These are phyloP conservation scores for Gryon sp. DNA, from an alignment of 1,140 invertebrate species.

Conservation along the genomic window DNA sequence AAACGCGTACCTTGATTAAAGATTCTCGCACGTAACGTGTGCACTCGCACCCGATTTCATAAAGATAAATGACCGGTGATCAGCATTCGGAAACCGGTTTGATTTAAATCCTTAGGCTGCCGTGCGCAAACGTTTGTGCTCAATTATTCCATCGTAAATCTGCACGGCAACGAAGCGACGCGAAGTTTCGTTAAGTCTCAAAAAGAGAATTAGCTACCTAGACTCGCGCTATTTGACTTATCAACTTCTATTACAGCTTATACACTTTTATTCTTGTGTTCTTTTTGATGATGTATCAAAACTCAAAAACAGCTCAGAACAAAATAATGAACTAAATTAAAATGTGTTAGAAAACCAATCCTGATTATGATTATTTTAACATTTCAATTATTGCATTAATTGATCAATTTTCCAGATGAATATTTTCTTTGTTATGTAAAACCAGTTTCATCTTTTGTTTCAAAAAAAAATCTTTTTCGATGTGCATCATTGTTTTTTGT, in stretches of 20 bases:
- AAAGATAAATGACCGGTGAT: constrained; percentile 63
- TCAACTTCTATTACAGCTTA: constrained; percentile 30
- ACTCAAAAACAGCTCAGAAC: no score
- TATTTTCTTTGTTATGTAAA: no score
- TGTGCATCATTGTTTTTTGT: no score
- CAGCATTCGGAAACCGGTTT: constrained; percentile 68
- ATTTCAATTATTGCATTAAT: no score
- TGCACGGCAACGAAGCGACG: constrained; percentile 61
- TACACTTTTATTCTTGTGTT: constrained; percentile 16
- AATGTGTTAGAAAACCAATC: no score
- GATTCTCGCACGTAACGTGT: constrained; percentile 24
- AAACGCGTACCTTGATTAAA: constrained; percentile 43
- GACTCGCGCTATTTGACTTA: constrained; percentile 46
- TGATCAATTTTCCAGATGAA: no score
- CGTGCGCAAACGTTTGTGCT: constrained; percentile 63
- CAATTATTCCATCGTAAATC: constrained; percentile 73
- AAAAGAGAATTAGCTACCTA: constrained; percentile 39
- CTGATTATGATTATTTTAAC: no score
- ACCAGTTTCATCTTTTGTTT: no score
- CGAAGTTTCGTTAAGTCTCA: constrained; percentile 62
- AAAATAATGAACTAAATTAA: no score
- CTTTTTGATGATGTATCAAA: constrained; percentile 4
- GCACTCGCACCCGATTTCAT: constrained; percentile 53
- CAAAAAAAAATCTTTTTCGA: no score
- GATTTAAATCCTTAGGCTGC: constrained; percentile 56